Conservation (phyloP, 2,797 vertebrate genomes). For the Glossophaga mutica region DNA sequence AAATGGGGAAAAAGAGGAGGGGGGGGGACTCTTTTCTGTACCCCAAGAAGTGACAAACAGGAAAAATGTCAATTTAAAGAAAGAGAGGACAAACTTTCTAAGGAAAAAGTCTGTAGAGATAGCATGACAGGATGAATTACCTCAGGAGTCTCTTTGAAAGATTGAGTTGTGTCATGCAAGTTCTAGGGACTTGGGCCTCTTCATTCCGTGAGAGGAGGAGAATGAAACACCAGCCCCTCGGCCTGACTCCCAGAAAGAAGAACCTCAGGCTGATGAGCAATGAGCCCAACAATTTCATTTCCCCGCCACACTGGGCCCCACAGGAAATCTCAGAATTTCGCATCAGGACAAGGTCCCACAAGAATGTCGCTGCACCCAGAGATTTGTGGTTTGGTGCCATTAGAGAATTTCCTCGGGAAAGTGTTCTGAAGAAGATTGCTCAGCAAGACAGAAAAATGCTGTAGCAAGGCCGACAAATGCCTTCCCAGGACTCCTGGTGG, state of each 20-base stretch:
- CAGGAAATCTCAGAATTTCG: conserved; percentile 52
- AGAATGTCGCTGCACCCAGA: conserved; percentile 26
- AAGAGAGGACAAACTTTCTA: conserved; percentile 44
- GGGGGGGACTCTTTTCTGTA: background rate
- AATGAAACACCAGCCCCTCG: conserved; percentile 37
- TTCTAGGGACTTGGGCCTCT: conserved; percentile 52
- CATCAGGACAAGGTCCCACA: conserved; percentile 11
- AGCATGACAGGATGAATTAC: conserved; percentile 67
- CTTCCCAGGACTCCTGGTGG: background rate
- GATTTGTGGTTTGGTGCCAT: conserved; percentile 42
- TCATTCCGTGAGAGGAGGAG: conserved; percentile 50
- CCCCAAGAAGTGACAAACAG: conserved; percentile 57
- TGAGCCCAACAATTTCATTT: background rate
- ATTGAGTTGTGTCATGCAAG: conserved; percentile 61
- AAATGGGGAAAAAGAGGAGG: background rate
- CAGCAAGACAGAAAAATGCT: background rate
- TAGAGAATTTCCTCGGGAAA: conserved; percentile 31
- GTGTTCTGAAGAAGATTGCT: background rate
- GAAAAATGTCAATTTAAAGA: conserved; percentile 61
- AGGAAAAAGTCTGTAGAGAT: conserved; percentile 31
- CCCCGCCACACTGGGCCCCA: background rate
- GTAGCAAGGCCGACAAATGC: background rate
- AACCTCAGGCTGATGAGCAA: conserved; percentile 15
- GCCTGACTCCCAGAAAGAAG: conserved; percentile 53
- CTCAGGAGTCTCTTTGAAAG: conserved; percentile 69